Percentiles rank a stretch among this genome's conserved stretches.
Conservation (phyloP, 1,140 invertebrate genomes). For the Brachionus rotundiformis region DNA sequence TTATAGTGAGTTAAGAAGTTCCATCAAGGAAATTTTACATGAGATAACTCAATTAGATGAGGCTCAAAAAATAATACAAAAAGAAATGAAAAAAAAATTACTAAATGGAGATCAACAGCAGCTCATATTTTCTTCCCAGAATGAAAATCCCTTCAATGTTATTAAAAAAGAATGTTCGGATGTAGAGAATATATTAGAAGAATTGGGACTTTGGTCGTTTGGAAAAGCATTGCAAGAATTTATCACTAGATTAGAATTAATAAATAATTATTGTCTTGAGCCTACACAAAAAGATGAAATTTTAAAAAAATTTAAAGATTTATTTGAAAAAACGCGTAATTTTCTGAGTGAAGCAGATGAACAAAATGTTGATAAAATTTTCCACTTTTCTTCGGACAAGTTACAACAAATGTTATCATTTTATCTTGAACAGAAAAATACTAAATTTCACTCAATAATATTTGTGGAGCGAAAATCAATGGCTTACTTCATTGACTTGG, state of each 20-base stretch:
- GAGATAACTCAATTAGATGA: too few species aligned
- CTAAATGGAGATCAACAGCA: neutral
- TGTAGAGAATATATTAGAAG: neutral
- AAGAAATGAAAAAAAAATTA: neutral
- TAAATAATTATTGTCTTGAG: neutral
- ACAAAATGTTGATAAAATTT: conserved; percentile 1
- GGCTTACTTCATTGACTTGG: neutral
- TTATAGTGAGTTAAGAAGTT: too few species aligned
- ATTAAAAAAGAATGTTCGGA: conserved; percentile 1
- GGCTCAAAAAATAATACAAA: neutral
- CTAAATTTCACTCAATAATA: conserved; percentile 1
- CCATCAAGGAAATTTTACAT: too few species aligned
- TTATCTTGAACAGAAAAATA: neutral
- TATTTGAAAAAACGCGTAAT: neutral
- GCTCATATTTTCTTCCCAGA: neutral
- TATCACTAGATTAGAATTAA: neutral
- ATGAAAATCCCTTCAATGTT: conserved; percentile 1
- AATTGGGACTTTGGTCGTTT: conserved; percentile 25
- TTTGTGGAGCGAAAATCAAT: conserved; percentile 28
- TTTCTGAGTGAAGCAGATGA: conserved; percentile 21
- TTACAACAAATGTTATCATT: neutral
- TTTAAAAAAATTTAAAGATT: neutral
- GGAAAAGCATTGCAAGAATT: neutral
- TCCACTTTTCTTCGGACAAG: neutral
- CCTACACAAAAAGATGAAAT: neutral